These are phyloP conservation scores for Platynereis dumerilii DNA, from an alignment of 2,888 invertebrate genomes.

Conservation along the genomic window DNA sequence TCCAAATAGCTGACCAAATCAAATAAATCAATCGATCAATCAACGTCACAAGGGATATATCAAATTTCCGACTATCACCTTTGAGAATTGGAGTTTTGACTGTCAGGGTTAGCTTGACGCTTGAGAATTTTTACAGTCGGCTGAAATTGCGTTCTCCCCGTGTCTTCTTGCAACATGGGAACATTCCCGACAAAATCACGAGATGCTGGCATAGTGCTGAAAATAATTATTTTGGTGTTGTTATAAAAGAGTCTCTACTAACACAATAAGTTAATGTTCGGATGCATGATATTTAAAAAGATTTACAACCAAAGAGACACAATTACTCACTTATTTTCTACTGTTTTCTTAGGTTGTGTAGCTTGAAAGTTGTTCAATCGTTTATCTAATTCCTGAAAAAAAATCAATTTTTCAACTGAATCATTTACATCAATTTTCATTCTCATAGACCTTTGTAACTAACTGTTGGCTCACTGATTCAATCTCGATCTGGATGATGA, in stretches of 20 bases:
- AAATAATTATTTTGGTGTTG: neutral
- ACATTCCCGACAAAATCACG: no score
- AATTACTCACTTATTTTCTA: slow-evolving; percentile 1
- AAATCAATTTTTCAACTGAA: neutral
- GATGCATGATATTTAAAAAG: no score
- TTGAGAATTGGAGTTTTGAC: slow-evolving; percentile 5
- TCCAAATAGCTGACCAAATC: no score
- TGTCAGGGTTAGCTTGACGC: slow-evolving; percentile 16
- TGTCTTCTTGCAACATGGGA: slow-evolving; percentile 18
- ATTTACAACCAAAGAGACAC: neutral
- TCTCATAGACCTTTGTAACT: no score
- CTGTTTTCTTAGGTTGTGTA: slow-evolving; percentile 14
- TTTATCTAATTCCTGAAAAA: slow-evolving; percentile 22
- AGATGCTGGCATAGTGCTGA: slow-evolving; percentile 3
- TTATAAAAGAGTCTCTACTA: no score
- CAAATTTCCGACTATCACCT: no score
- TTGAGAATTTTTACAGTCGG: slow-evolving; percentile 21
- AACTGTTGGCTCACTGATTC: no score
- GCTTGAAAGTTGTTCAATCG: slow-evolving; percentile 7
- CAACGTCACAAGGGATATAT: no score
- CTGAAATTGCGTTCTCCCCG: slow-evolving; percentile 11
- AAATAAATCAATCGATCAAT: no score
- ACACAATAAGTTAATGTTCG: no score
- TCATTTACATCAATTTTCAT: neutral
- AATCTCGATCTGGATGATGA: no score